Percentiles rank a stretch among this genome's conserved stretches.
Evolutionary conservation across 1,140 invertebrate genomes (phyloP).

Genomic region (Trinorchestia longiramus): DNA sequence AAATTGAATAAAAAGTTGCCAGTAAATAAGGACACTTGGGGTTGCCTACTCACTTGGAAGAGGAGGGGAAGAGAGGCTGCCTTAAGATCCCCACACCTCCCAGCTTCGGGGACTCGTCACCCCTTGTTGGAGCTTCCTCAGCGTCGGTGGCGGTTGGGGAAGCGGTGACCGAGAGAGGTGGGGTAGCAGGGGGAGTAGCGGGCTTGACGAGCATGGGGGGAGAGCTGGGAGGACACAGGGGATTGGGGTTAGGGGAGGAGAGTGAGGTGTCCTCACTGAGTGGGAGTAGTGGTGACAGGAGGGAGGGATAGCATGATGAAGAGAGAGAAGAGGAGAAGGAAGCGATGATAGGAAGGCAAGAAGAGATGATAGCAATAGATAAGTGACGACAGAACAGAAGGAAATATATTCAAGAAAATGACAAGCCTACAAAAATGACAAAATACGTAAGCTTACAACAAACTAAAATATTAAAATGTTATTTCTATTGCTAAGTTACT

Average conservation of each 20-base stretch:
- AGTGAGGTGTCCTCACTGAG: neutral
- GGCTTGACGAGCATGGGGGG: neutral
- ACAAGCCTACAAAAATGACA: too few relatives aligned
- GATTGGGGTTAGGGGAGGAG: conserved; percentile 38
- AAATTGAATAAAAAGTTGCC: neutral
- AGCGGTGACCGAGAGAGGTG: neutral
- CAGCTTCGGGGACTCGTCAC: conserved; percentile 68
- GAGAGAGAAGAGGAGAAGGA: too few relatives aligned
- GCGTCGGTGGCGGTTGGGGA: conserved; percentile 11
- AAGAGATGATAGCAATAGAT: neutral
- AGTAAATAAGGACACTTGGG: neutral
- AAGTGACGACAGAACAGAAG: too few relatives aligned
- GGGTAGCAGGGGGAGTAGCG: conserved; percentile 34
- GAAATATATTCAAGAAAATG: too few relatives aligned
- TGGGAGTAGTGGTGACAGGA: neutral
- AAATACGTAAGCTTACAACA: too few relatives aligned
- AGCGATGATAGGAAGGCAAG: neutral
- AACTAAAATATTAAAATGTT: too few relatives aligned
- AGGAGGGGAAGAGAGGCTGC: conserved; percentile 67
- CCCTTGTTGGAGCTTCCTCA: conserved; percentile 68
- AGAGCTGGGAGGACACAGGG: neutral
- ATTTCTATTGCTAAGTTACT: too few relatives aligned
- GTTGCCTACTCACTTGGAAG: conserved; percentile 63
- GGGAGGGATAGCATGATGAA: neutral
- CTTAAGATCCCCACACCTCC: conserved; percentile 65